phyloP scores from a whole-genome alignment of 2,888 invertebrate species.

The Latrodectus hesperus region DNA sequence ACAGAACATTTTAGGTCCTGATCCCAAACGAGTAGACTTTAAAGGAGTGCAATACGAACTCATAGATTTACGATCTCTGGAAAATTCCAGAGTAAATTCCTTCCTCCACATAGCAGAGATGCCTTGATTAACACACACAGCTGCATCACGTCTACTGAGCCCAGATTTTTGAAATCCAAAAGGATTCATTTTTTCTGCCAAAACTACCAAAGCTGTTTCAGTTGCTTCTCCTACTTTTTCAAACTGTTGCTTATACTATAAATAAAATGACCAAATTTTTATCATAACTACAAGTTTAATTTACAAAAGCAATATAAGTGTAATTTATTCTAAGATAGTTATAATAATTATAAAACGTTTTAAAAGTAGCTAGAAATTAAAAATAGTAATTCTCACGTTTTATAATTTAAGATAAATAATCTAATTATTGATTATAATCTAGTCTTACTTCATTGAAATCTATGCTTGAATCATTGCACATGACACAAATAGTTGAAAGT shows the following conservation, averaged over 20 bases:
- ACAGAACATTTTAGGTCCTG: constrained; percentile 96
- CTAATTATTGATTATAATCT: neutral
- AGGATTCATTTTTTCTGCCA: constrained; percentile 99
- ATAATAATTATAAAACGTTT: no score
- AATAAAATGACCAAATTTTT: neutral
- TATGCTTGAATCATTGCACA: constrained; percentile 99
- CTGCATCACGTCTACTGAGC: constrained; percentile 91
- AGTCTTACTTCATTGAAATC: constrained; percentile 91
- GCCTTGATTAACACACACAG: constrained; percentile 94
- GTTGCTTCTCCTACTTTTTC: constrained; percentile 99
- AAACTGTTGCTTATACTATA: constrained; percentile 91
- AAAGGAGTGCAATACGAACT: constrained; percentile 95
- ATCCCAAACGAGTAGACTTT: constrained; percentile 87
- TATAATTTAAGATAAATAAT: constrained; percentile 1
- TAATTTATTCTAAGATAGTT: neutral
- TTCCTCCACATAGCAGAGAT: constrained; percentile 99
- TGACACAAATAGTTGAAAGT: constrained; percentile 94
- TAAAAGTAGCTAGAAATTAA: no score
- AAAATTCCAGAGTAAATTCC: constrained; percentile 99
- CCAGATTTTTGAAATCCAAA: constrained; percentile 91
- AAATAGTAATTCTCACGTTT: neutral
- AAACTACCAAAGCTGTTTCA: constrained; percentile 97
- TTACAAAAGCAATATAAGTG: no score
- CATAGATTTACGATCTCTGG: constrained; percentile 99
- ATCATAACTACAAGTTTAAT: neutral